Evolutionary conservation across 2,888 invertebrate species (phyloP).

Genomic region (Drosophila affinis): DNA sequence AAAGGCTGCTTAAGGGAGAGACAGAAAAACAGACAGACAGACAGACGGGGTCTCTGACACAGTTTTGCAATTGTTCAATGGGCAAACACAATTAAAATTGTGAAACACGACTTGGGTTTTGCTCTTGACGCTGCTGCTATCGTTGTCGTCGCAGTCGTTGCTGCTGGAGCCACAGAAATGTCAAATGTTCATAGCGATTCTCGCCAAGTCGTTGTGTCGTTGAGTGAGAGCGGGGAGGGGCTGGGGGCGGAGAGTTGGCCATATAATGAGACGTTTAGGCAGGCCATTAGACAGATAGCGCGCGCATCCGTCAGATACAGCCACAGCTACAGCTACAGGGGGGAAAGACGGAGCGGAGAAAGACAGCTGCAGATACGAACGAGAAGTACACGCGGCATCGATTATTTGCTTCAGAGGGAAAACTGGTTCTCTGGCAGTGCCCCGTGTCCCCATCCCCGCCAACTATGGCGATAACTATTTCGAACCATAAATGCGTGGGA

Average conservation of each 20-base stretch:
- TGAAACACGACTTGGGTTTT: constrained; percentile 63
- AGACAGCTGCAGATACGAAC: constrained; percentile 28
- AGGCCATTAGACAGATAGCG: constrained; percentile 50
- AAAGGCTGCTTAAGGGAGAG: constrained; percentile 24
- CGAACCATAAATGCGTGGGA: constrained; percentile 71
- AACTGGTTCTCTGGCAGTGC: constrained; percentile 60
- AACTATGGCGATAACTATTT: constrained; percentile 58
- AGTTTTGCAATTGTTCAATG: constrained; percentile 67
- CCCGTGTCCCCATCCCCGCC: constrained; percentile 17
- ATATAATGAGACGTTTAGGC: constrained; percentile 44
- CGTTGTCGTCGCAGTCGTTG: constrained; percentile 7
- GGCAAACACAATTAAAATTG: constrained; percentile 67
- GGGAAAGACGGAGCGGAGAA: constrained; percentile 9
- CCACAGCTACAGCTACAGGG: constrained; percentile 3
- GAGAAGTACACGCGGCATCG: constrained; percentile 38
- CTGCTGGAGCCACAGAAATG: constrained; percentile 47
- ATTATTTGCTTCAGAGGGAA: constrained; percentile 46
- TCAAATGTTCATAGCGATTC: constrained; percentile 49
- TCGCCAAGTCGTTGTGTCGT: not conserved
- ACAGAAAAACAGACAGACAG: constrained; percentile 29
- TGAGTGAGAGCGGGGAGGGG: constrained; percentile 3
- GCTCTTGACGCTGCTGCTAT: constrained; percentile 48
- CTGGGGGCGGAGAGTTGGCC: not conserved
- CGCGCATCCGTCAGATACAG: constrained; percentile 53
- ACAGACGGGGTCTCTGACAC: constrained; percentile 43